Conservation (phyloP, 2,113 vertebrate genomes). For the Plotosus lineatus region DNA sequence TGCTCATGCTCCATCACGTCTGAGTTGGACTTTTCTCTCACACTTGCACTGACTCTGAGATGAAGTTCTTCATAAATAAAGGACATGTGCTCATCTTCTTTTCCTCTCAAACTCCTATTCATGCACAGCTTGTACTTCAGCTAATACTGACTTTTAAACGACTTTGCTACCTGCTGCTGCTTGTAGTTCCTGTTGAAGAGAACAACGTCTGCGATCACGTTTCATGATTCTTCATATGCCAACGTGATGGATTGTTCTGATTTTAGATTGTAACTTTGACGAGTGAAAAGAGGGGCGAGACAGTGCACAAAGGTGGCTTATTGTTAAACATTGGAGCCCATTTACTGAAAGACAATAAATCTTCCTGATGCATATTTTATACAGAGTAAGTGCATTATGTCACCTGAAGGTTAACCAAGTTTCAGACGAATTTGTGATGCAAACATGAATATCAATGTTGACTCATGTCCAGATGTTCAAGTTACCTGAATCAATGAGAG, state of each 20-base stretch:
- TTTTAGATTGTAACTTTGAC: conserved; percentile 75
- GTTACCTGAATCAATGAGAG: neutral
- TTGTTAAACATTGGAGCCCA: conserved; percentile 69
- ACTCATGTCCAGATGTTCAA: conserved; percentile 50
- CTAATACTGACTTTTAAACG: conserved; percentile 69
- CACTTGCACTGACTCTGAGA: conserved; percentile 40
- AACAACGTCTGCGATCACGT: conserved; percentile 67
- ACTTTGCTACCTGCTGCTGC: conserved; percentile 69
- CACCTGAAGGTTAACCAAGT: conserved; percentile 76
- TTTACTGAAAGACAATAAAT: conserved; percentile 77
- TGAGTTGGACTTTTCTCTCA: conserved; percentile 23
- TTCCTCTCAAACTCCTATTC: conserved; percentile 19
- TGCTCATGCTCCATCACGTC: conserved; percentile 30
- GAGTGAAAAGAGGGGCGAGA: conserved; percentile 62
- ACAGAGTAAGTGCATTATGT: conserved; percentile 66
- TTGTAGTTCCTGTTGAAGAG: conserved; percentile 63
- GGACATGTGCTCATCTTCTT: conserved; percentile 23
- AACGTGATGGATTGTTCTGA: conserved; percentile 75
- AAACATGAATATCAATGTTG: conserved; percentile 43
- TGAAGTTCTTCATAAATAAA: conserved; percentile 51
- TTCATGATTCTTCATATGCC: conserved; percentile 74
- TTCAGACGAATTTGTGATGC: conserved; percentile 61
- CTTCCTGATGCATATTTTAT: conserved; percentile 74
- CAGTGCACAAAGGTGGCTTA: conserved; percentile 57
- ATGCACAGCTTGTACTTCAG: conserved; percentile 55